Percentiles rank a stretch among this genome's conserved stretches.
Evolutionary conservation across 1,140 invertebrate species (phyloP).

Genomic region (Rhyacophila brunnea): DNA sequence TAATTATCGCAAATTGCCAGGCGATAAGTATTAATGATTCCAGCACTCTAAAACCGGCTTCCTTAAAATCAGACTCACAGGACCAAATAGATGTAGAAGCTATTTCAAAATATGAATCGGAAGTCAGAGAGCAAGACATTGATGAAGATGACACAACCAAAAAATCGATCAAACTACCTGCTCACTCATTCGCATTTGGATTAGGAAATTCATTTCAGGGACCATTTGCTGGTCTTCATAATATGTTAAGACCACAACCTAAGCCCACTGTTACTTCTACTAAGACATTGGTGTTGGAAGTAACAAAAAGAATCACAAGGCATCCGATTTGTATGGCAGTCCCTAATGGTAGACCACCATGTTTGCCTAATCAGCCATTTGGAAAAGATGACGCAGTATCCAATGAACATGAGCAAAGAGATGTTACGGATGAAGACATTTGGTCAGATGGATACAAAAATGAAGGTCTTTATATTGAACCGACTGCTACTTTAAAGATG

Average conservation of each 20-base stretch:
- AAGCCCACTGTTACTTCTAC: conserved; percentile 4
- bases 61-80: neutral
- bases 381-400: neutral
- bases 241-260: conserved; percentile 1
- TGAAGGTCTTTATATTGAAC: conserved; percentile 22
- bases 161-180: neutral
- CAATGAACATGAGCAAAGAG: neutral
- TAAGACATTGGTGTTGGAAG: conserved; percentile 21
- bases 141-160: conserved; percentile 8
- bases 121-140: neutral
- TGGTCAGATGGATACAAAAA: conserved; percentile 15
- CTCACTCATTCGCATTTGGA: neutral
- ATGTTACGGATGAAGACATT: conserved; percentile 2
- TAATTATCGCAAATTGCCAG: conserved; percentile 2
- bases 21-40: neutral
- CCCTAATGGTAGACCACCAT: neutral
- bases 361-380: neutral
- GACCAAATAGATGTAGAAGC: neutral
- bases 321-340: conserved; percentile 25
- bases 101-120: neutral
- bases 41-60: neutral
- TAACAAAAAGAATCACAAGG: conserved; percentile 16
- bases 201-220: conserved; percentile 4
- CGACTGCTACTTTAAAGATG: conserved; percentile 13
- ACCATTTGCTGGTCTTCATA: neutral